Percentiles rank a stretch among this genome's conserved stretches.
These are phyloP conservation scores for Tetrapedia diversipes DNA, from an alignment of 2,888 invertebrate species.

Conservation along the genomic window DNA sequence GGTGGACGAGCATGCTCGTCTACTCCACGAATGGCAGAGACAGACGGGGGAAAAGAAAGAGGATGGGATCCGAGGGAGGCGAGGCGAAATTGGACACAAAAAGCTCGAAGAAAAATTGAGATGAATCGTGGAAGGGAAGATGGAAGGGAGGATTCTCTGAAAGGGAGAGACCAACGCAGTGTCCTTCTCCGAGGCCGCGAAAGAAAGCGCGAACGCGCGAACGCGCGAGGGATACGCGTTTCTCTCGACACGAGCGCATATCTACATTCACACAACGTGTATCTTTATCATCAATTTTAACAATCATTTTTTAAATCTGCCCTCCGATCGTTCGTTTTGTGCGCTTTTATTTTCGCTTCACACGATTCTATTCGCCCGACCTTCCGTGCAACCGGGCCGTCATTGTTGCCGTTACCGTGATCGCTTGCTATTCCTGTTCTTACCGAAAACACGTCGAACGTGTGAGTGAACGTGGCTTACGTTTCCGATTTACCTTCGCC, in stretches of 20 bases:
- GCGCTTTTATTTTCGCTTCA: constrained; percentile 21
- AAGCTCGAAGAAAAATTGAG: constrained; percentile 79
- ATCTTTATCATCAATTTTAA: constrained; percentile 47
- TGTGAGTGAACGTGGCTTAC: constrained; percentile 26
- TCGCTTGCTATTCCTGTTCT: background rate
- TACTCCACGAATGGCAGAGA: constrained; percentile 69
- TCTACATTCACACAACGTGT: too few species aligned
- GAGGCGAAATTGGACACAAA: constrained; percentile 74
- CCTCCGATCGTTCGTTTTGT: background rate
- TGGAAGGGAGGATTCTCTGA: constrained; percentile 61
- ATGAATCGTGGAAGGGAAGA: constrained; percentile 75
- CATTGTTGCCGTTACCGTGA: background rate
- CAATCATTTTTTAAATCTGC: constrained; percentile 2
- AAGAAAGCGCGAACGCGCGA: constrained; percentile 66
- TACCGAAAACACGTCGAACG: constrained; percentile 2
- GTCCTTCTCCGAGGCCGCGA: constrained; percentile 66
- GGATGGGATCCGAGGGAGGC: constrained; percentile 75
- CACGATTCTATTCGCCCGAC: background rate
- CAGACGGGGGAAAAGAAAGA: constrained; percentile 82
- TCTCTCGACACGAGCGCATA: constrained; percentile 38
- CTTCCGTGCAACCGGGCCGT: too few species aligned
- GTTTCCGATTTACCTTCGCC: background rate
- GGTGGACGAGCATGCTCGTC: constrained; percentile 65
- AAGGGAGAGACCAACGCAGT: constrained; percentile 63
- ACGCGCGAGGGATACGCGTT: constrained; percentile 62